Evolutionary conservation across 2,888 invertebrate genomes (phyloP).

Genomic region (Coelinius sp.): DNA sequence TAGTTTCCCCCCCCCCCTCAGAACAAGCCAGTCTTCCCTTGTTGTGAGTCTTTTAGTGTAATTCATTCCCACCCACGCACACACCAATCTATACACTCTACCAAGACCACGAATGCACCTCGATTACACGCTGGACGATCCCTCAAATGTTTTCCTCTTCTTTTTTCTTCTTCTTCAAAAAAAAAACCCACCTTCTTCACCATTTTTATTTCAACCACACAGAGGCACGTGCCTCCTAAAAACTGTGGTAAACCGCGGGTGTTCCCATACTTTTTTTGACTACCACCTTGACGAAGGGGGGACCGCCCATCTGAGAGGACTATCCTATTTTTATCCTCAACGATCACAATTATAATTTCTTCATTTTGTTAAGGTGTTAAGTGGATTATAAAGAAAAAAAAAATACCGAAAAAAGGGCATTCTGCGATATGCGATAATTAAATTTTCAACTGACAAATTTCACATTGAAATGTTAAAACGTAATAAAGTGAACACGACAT

Average conservation of each 20-base stretch:
- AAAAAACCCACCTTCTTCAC: background rate
- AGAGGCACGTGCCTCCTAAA: conserved; percentile 30
- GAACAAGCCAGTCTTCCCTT: conserved; percentile 24
- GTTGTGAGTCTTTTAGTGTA: conserved; percentile 50
- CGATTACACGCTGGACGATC: conserved; percentile 46
- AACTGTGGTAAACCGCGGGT: conserved; percentile 42
- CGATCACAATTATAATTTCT: conserved; percentile 7
- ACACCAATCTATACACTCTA: conserved; percentile 39
- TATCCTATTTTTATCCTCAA: conserved; percentile 41
- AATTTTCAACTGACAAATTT: conserved; percentile 41
- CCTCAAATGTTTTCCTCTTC: conserved; percentile 37
- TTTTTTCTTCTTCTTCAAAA: conserved; percentile 24
- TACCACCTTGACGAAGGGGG: conserved; percentile 35
- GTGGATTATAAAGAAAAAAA: background rate
- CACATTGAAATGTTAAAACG: background rate
- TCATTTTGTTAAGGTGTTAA: conserved; percentile 1
- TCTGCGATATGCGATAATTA: conserved; percentile 31
- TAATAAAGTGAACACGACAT: background rate
- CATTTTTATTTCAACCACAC: conserved; percentile 35
- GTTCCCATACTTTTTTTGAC: conserved; percentile 38
- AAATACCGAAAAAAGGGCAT: conserved; percentile 20
- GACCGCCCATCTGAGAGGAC: conserved; percentile 31
- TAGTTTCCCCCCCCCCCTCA: conserved; percentile 20
- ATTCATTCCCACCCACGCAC: conserved; percentile 52
- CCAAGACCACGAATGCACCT: conserved; percentile 28